These are phyloP conservation scores for Camptogramma bilineatum DNA, from an alignment of 2,888 invertebrate genomes.

Conservation along the genomic window DNA sequence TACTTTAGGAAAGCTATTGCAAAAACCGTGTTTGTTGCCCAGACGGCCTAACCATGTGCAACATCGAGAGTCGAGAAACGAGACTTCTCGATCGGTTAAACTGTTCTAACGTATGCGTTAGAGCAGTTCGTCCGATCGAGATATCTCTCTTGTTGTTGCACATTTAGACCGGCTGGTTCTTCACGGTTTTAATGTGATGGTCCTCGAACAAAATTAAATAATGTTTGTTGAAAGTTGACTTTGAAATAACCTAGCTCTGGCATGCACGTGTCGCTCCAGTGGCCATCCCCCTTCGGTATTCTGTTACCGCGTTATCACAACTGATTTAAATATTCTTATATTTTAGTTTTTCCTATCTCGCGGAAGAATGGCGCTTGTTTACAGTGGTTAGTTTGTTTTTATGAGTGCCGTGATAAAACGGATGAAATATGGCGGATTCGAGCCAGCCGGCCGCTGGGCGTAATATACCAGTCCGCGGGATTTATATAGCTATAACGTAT, in stretches of 20 bases:
- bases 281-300: slow-evolving; percentile 18
- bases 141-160: too few species aligned
- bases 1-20: too few species aligned
- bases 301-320: slow-evolving; percentile 36
- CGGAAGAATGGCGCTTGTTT: slow-evolving; percentile 42
- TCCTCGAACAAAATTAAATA: too few species aligned
- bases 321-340: slow-evolving; percentile 46
- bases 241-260: not conserved
- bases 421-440: slow-evolving; percentile 36
- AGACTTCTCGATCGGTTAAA: too few species aligned
- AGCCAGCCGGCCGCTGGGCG: slow-evolving; percentile 27
- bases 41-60: too few species aligned
- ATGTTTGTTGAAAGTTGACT: too few species aligned
- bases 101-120: too few species aligned
- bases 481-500: slow-evolving; percentile 23
- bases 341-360: slow-evolving; percentile 42
- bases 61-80: too few species aligned
- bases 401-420: slow-evolving; percentile 43
- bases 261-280: slow-evolving; percentile 4
- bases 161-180: too few species aligned
- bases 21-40: too few species aligned
- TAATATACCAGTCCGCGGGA: slow-evolving; percentile 25
- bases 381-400: slow-evolving; percentile 45
- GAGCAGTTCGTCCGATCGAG: too few species aligned
- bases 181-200: too few species aligned